A percentile compares a stretch with the other conserved stretches of the same genome.
Conservation (phyloP, 2,113 vertebrate genomes). For the Athene cunicularia region DNA sequence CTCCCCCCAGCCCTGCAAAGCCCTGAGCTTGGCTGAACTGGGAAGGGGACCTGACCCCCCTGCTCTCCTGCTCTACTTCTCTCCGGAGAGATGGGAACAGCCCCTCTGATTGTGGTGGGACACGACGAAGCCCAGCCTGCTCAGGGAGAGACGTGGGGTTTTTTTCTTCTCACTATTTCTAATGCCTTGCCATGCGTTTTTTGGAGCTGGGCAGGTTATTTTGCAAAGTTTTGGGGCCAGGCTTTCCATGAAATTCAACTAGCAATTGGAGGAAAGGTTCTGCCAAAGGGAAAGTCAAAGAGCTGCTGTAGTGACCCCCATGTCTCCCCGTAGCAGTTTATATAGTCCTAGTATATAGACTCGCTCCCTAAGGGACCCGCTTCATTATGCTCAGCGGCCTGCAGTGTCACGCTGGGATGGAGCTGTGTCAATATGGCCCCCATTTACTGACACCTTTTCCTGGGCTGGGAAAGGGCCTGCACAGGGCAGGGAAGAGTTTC, state of each 20-base stretch:
- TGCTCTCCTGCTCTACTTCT: not conserved
- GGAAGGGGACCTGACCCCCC: not conserved
- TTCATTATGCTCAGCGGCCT: constrained; percentile 73
- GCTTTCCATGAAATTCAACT: not conserved
- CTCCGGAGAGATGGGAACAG: not conserved
- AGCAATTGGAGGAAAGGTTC: not conserved
- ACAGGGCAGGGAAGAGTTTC: constrained; percentile 72
- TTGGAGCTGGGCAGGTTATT: not conserved
- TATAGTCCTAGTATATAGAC: constrained; percentile 46
- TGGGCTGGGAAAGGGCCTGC: constrained; percentile 72
- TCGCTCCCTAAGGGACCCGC: constrained; percentile 62
- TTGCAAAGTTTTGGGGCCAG: not conserved
- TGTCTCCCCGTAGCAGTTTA: constrained; percentile 64
- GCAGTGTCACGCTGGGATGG: constrained; percentile 52
- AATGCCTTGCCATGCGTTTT: rapidly evolving
- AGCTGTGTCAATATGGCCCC: constrained; percentile 71
- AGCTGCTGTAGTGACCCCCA: not conserved
- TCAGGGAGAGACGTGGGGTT: rapidly evolving
- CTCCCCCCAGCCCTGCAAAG: not conserved
- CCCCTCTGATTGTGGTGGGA: not conserved
- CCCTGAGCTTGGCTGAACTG: rapidly evolving
- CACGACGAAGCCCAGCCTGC: not conserved
- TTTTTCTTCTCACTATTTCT: not conserved
- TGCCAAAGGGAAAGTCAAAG: not conserved
- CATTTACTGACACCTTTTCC: constrained; percentile 75